Percentiles rank a stretch among this genome's conserved stretches.
These are phyloP conservation scores for Enteromius afrohamiltoni DNA, from an alignment of 2,797 vertebrate genomes.

Conservation along the genomic window DNA sequence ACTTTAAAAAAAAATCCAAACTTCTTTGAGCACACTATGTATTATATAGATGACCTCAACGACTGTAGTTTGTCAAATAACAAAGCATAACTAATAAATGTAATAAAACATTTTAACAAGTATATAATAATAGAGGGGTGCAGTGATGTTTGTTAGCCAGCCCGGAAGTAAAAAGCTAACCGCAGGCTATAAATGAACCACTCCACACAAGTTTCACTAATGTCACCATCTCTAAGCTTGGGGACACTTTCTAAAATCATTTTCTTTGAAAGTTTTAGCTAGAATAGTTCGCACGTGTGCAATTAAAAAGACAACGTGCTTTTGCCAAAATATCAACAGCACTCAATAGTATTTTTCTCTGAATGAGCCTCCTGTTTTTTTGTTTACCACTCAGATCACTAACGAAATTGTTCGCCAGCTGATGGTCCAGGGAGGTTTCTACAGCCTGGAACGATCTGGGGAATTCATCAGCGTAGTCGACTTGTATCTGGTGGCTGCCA, in stretches of 20 bases:
- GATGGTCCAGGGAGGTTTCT: conserved; percentile 88
- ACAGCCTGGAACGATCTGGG: conserved; percentile 85
- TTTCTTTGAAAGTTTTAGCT: background rate
- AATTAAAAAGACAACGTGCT: background rate
- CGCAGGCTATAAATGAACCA: background rate
- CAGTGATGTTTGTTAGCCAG: background rate
- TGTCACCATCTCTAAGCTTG: background rate
- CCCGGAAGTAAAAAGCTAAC: background rate
- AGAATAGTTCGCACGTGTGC: background rate
- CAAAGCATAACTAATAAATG: background rate
- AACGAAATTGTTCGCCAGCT: conserved; percentile 89
- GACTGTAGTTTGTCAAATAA: background rate
- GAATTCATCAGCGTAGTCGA: conserved; percentile 84
- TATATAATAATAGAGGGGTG: background rate
- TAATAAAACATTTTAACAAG: background rate
- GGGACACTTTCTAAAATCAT: background rate
- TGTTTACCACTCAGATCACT: conserved; percentile 75
- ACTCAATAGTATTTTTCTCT: background rate
- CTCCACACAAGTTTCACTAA: no score
- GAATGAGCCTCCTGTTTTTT: background rate
- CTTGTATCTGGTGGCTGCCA: conserved; percentile 81
- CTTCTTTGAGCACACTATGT: background rate
- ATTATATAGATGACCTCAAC: background rate
- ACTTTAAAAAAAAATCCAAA: background rate
- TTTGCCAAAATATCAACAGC: background rate